phyloP scores from a whole-genome alignment of 2,888 invertebrate species.

The Dorcus parallelipipedus region DNA sequence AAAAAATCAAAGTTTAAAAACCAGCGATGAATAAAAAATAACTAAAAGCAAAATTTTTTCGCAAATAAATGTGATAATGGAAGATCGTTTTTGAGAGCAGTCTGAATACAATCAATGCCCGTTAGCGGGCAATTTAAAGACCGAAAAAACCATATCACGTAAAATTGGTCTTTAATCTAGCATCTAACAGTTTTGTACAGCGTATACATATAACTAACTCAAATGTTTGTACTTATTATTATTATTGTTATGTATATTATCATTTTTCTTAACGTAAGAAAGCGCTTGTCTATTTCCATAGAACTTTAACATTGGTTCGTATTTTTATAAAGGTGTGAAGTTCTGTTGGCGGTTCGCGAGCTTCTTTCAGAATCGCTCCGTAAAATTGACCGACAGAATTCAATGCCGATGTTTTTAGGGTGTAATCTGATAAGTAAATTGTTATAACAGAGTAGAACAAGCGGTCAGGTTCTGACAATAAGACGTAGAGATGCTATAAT shows the following conservation, averaged over 20 bases:
- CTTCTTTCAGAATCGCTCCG: too few relatives aligned
- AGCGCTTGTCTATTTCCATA: slow-evolving; percentile 4
- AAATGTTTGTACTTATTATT: background rate
- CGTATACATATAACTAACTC: background rate
- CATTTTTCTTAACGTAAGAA: background rate
- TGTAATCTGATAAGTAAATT: background rate
- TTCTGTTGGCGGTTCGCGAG: too few relatives aligned
- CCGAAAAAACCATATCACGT: slow-evolving; percentile 6
- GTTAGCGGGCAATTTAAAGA: background rate
- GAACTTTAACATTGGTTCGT: background rate
- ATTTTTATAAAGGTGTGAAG: too few relatives aligned
- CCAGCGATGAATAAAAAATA: background rate
- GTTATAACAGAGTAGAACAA: slow-evolving; percentile 8
- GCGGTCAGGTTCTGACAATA: slow-evolving; percentile 35
- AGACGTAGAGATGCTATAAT: slow-evolving; percentile 21
- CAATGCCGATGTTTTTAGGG: background rate
- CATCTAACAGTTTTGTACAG: background rate
- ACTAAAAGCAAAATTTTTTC: background rate
- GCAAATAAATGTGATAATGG: background rate
- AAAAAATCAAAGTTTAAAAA: background rate
- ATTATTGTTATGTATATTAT: too few relatives aligned
- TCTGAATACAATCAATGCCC: background rate
- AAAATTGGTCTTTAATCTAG: slow-evolving; percentile 2
- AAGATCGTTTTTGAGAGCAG: too few relatives aligned
- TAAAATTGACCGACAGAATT: background rate